Evolutionary conservation across 2,888 invertebrate genomes (phyloP).

Genomic region (Pristionchus fissidentatus): DNA sequence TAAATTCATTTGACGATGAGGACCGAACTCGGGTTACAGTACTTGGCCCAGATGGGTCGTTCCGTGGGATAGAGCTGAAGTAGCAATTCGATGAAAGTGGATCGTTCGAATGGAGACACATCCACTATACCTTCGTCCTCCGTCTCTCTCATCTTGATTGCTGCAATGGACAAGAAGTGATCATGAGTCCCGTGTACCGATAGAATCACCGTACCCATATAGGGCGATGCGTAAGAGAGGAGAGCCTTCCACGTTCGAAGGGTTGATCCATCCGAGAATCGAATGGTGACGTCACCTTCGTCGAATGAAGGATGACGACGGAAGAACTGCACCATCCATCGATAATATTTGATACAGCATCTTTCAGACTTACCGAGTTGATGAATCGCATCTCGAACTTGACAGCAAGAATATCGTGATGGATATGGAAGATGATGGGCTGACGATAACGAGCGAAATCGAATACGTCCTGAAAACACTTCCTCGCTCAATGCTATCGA

Average conservation of each 20-base stretch:
- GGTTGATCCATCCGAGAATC: constrained; percentile 40
- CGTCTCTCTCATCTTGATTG: constrained; percentile 42
- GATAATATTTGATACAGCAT: background rate
- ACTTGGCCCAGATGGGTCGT: constrained; percentile 43
- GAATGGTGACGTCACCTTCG: constrained; percentile 42
- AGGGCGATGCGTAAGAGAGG: constrained; percentile 33
- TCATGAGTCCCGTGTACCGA: background rate
- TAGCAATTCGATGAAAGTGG: constrained; percentile 17
- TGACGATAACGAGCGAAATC: constrained; percentile 31
- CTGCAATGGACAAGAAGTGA: background rate
- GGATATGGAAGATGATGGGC: constrained; percentile 16
- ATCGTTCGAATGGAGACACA: constrained; percentile 43
- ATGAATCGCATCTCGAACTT: constrained; percentile 42
- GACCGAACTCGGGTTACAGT: background rate
- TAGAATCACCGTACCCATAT: constrained; percentile 18
- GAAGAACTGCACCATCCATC: background rate
- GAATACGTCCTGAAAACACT: constrained; percentile 31
- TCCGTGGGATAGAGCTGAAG: constrained; percentile 44
- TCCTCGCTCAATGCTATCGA: background rate
- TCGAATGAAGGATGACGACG: constrained; percentile 45
- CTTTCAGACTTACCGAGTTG: constrained; percentile 1
- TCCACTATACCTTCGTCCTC: constrained; percentile 40
- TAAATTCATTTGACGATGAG: background rate
- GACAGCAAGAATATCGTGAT: constrained; percentile 18
- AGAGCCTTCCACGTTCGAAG: constrained; percentile 45